These are phyloP conservation scores for Drosophila trapezifrons DNA, from an alignment of 1,140 invertebrate genomes.

Conservation along the genomic window DNA sequence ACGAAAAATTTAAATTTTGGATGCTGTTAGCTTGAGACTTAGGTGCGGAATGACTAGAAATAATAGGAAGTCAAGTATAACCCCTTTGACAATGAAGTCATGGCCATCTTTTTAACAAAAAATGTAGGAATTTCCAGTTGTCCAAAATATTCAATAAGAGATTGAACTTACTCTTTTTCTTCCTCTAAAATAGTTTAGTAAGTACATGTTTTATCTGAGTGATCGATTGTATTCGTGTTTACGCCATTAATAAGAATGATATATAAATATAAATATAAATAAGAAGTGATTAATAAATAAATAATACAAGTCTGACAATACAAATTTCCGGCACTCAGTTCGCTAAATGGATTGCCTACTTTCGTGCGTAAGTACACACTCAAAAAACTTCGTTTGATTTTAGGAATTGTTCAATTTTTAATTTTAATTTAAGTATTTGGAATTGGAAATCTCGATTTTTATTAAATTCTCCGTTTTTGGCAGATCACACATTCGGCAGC, in stretches of 20 bases:
- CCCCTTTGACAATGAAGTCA: neutral
- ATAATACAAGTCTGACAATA: neutral
- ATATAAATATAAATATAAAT: constrained; percentile 4
- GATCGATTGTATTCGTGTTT: constrained; percentile 45
- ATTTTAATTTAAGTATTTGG: neutral
- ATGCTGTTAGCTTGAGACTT: constrained; percentile 2
- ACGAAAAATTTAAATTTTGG: constrained; percentile 10
- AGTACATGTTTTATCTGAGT: neutral
- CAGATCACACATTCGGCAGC: neutral
- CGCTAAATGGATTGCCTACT: too few species aligned
- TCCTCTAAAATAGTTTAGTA: too few species aligned
- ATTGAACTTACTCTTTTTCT: neutral
- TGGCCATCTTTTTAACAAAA: too few species aligned
- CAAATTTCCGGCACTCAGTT: too few species aligned
- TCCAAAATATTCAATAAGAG: neutral
- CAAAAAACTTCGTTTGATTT: neutral
- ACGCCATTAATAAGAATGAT: constrained; percentile 16
- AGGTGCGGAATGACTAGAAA: neutral
- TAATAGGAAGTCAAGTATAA: neutral
- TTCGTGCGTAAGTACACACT: too few species aligned
- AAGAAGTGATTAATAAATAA: neutral
- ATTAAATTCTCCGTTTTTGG: constrained; percentile 11
- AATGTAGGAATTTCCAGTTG: neutral
- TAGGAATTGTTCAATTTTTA: neutral
- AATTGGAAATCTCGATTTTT: neutral